Conservation (phyloP, 2,113 vertebrate species). For the Opisthocomus hoazin region DNA sequence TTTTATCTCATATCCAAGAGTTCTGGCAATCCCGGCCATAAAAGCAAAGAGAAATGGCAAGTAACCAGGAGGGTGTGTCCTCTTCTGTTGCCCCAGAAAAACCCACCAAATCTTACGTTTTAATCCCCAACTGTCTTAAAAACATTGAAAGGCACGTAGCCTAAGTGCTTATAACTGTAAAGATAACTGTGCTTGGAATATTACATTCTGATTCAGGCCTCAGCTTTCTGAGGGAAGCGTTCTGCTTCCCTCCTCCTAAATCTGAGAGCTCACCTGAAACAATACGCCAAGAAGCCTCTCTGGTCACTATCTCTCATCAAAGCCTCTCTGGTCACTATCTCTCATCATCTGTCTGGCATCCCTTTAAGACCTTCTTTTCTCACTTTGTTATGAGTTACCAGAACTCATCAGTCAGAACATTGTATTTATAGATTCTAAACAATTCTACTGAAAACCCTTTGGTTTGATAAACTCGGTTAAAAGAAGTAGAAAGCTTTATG, state of each 20-base stretch:
- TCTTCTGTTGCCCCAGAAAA: neutral
- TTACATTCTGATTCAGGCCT: neutral
- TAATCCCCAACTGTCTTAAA: neutral
- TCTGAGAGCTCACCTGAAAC: neutral
- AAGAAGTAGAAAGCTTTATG: neutral
- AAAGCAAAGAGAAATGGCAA: neutral
- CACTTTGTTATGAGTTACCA: neutral
- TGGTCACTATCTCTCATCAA: neutral
- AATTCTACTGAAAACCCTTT: neutral
- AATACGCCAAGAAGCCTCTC: neutral
- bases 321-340: neutral
- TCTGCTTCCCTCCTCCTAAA: neutral
- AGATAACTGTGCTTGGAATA: neutral
- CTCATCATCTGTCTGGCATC: neutral
- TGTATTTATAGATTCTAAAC: neutral
- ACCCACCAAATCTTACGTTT: neutral
- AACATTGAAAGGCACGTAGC: neutral
- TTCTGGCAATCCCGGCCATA: neutral
- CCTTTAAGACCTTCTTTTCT: neutral
- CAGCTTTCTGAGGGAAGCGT: neutral
- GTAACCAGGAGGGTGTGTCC: neutral
- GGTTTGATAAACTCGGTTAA: neutral
- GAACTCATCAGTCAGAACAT: neutral
- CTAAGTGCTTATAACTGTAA: neutral
- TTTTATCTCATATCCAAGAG: neutral